A percentile compares a stretch with the other conserved stretches of the same genome.
Conservation (phyloP, 2,888 invertebrate genomes). For the Dasysyrphus albostriatus region DNA sequence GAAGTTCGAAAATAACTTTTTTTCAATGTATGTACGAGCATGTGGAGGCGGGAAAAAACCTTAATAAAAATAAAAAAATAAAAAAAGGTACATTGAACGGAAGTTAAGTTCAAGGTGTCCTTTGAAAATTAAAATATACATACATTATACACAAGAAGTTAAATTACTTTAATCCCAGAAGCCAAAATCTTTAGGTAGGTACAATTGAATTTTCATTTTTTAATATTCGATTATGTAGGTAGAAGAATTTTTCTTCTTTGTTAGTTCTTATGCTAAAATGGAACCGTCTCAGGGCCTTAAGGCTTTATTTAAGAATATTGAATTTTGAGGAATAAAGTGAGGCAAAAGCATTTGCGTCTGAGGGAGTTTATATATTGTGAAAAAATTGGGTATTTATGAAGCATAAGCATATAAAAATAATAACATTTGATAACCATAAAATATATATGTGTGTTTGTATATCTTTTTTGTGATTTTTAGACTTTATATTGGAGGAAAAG, state of each 20-base stretch:
- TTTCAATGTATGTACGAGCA: not conserved
- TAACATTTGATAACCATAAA: too few relatives aligned
- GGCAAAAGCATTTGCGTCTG: too few relatives aligned
- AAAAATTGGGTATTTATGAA: too few relatives aligned
- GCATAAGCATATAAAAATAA: too few relatives aligned
- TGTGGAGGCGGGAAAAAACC: not conserved
- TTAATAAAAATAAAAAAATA: not conserved
- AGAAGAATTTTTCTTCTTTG: not conserved
- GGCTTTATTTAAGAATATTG: not conserved
- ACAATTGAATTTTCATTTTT: slow-evolving; percentile 29
- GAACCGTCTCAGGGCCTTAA: not conserved
- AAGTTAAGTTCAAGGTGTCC: slow-evolving; percentile 21
- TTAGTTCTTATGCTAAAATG: not conserved
- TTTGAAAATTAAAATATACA: slow-evolving; percentile 14
- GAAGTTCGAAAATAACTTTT: slow-evolving; percentile 22
- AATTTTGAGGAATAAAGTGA: not conserved
- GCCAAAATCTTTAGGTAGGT: not conserved
- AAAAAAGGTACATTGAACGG: not conserved
- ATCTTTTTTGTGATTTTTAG: too few relatives aligned
- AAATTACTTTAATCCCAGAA: slow-evolving; percentile 16
- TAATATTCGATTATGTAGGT: slow-evolving; percentile 11
- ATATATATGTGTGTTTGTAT: too few relatives aligned
- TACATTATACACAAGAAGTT: slow-evolving; percentile 19
- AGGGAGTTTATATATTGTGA: too few relatives aligned
- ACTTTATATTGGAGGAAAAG: too few relatives aligned